Percentiles rank a stretch among this genome's conserved stretches.
These are phyloP conservation scores for Oscheius onirici DNA, from an alignment of 2,888 invertebrate genomes.

Conservation along the genomic window DNA sequence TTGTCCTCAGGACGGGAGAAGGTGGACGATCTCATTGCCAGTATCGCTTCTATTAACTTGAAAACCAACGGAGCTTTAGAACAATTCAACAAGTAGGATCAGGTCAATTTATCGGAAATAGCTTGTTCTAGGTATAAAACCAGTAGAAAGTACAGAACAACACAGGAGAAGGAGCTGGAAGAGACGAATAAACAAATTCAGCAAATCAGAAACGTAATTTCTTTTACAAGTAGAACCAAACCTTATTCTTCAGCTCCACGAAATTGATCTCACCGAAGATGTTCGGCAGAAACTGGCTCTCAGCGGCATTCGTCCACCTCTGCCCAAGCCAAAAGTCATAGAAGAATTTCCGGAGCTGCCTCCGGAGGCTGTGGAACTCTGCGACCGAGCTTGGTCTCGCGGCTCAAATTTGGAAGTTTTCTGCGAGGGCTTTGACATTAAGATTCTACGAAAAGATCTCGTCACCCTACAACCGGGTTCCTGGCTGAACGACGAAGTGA, in stretches of 20 bases:
- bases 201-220: constrained; percentile 2
- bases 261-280: constrained; percentile 8
- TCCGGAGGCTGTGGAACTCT: constrained; percentile 38
- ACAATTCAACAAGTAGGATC: constrained; percentile 5
- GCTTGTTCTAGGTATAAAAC: constrained; percentile 2
- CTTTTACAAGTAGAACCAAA: background rate
- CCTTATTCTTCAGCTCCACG: constrained; percentile 25
- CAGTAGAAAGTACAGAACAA: background rate
- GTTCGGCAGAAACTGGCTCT: constrained; percentile 9
- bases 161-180: constrained; percentile 14
- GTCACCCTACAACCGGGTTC: constrained; percentile 83
- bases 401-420: constrained; percentile 48
- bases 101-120: background rate
- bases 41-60: background rate
- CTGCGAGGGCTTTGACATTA: constrained; percentile 38
- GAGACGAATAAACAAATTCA: background rate
- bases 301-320: constrained; percentile 16
- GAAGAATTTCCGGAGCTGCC: constrained; percentile 55
- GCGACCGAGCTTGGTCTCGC: constrained; percentile 51
- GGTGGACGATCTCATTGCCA: constrained; percentile 20
- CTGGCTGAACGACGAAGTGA: constrained; percentile 91
- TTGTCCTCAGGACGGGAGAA: background rate
- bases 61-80: background rate
- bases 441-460: constrained; percentile 82
- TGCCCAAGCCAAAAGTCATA: constrained; percentile 35